Percentiles rank a stretch among this genome's conserved stretches.
Conservation (phyloP, 2,888 invertebrate species). For the Syrphus vitripennis region DNA sequence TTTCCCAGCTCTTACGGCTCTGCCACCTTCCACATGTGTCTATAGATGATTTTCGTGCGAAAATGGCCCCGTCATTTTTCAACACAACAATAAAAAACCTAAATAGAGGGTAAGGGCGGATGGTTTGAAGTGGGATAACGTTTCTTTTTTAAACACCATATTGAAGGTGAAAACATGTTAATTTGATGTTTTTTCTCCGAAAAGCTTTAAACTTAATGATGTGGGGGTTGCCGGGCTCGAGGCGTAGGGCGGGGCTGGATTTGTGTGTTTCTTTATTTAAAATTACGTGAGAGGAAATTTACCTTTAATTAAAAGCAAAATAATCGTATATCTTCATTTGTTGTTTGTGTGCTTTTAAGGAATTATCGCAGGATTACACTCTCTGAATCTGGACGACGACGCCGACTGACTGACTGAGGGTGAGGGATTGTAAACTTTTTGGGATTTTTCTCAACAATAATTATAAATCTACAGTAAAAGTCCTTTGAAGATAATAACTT, state of each 20-base stretch:
- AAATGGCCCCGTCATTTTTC: constrained; percentile 12
- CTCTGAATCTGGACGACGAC: neutral
- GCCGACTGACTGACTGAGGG: too few relatives aligned
- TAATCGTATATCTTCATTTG: constrained; percentile 26
- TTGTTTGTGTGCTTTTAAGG: constrained; percentile 38
- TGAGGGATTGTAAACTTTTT: neutral
- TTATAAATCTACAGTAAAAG: neutral
- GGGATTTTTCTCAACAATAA: neutral
- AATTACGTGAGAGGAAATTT: constrained; percentile 42
- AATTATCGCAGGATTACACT: neutral
- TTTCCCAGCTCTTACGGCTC: neutral
- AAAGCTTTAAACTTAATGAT: constrained; percentile 42
- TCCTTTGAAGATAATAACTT: neutral
- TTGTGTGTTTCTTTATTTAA: constrained; percentile 52
- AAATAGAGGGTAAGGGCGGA: neutral
- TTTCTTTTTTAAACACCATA: neutral
- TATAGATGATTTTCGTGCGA: constrained; percentile 1
- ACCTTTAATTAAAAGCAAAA: constrained; percentile 58
- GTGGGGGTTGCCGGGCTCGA: neutral
- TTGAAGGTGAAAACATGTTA: constrained; percentile 53
- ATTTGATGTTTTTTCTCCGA: constrained; percentile 42
- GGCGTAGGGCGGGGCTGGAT: neutral
- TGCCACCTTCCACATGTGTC: neutral
- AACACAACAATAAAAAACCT: neutral
- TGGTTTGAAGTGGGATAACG: neutral